phyloP scores from a whole-genome alignment of 1,140 invertebrate species.

The Diplogasteroides magnus region DNA sequence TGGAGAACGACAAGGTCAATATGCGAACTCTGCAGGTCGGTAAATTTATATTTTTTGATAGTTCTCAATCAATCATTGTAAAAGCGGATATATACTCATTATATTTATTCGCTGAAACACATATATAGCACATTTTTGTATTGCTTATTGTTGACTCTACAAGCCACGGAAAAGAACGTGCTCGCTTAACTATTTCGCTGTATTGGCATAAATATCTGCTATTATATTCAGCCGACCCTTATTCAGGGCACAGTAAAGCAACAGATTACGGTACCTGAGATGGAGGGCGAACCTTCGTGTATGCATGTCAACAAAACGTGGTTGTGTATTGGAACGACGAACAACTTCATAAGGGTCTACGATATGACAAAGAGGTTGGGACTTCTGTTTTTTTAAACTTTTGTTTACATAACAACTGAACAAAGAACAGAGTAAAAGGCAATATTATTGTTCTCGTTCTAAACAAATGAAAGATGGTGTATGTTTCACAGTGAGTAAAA shows the following conservation, averaged over 20 bases:
- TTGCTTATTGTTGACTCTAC: no score
- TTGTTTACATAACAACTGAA: no score
- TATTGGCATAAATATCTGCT: background rate
- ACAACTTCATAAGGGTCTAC: constrained; percentile 80
- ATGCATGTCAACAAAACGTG: constrained; percentile 75
- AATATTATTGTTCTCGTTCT: no score
- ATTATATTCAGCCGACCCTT: constrained; percentile 14
- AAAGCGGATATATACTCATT: no score
- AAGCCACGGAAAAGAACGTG: no score
- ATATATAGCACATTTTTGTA: no score
- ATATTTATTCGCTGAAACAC: no score
- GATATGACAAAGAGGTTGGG: constrained; percentile 68
- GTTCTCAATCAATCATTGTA: no score
- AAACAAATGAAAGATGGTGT: no score
- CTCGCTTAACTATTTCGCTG: no score
- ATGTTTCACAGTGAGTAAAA: no score
- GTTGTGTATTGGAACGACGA: constrained; percentile 76
- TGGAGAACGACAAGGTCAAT: constrained; percentile 24
- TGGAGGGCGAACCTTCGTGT: constrained; percentile 78
- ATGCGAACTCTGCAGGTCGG: constrained; percentile 18
- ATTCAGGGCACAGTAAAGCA: constrained; percentile 73
- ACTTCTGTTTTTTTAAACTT: background rate
- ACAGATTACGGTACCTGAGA: constrained; percentile 65
- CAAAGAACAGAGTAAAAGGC: no score
- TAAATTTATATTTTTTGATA: background rate